Conservation (phyloP, 2,797 vertebrate genomes). For the Halcyon chelicuti region DNA sequence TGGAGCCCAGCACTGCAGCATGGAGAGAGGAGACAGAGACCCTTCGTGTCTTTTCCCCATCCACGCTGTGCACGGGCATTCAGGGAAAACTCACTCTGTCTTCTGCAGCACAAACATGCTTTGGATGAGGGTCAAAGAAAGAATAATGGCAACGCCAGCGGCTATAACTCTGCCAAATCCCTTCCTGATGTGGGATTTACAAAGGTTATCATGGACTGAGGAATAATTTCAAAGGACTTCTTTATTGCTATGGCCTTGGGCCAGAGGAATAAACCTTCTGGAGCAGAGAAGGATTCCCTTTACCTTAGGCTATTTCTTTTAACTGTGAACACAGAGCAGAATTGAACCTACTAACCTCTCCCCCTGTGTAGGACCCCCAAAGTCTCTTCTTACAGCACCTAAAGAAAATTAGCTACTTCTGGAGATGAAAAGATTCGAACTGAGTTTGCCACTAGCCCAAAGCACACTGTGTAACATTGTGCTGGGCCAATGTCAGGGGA, state of each 20-base stretch:
- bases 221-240: conserved; percentile 39
- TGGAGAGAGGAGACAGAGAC: background rate
- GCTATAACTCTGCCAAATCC: conserved; percentile 27
- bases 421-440: background rate
- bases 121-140: conserved; percentile 9
- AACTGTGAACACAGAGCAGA: background rate
- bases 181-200: conserved; percentile 39
- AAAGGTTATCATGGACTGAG: conserved; percentile 3
- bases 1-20: background rate
- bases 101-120: background rate
- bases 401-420: conserved; percentile 18
- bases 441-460: background rate
- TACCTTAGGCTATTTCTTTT: conserved; percentile 8
- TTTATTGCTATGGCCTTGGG: conserved; percentile 3
- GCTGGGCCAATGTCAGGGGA: background rate
- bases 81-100: background rate
- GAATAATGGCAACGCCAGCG: background rate
- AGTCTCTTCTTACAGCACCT: background rate
- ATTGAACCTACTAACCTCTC: background rate
- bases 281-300: conserved; percentile 6
- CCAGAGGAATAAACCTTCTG: conserved; percentile 9
- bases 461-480: background rate
- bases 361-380: background rate
- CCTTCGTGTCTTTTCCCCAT: background rate
- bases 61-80: background rate